Conservation (phyloP, 2,888 invertebrate species). For the Drosophila pullipes region DNA sequence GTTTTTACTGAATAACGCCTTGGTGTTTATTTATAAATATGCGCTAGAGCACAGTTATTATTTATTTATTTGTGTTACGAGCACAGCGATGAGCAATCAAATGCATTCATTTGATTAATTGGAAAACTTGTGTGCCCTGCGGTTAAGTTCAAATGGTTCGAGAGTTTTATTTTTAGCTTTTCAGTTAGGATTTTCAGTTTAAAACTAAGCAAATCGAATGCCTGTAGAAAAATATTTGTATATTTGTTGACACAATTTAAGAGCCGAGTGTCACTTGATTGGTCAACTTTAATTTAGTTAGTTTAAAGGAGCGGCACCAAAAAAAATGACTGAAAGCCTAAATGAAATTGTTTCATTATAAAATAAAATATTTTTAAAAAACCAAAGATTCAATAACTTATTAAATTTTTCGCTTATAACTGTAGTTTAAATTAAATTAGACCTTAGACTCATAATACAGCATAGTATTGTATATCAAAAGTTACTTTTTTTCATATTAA, state of each 20-base stretch:
- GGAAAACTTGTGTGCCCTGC: slow-evolving; percentile 48
- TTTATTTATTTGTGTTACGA: slow-evolving; percentile 47
- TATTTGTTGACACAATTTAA: slow-evolving; percentile 42
- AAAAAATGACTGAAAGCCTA: slow-evolving; percentile 73
- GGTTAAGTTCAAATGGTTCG: slow-evolving; percentile 42
- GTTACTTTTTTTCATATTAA: slow-evolving; percentile 58
- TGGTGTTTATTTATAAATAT: slow-evolving; percentile 7
- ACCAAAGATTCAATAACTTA: slow-evolving; percentile 37
- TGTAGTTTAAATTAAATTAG: slow-evolving; percentile 51
- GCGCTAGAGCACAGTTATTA: background rate
- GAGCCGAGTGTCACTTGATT: slow-evolving; percentile 24
- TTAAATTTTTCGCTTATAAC: slow-evolving; percentile 62
- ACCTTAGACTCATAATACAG: slow-evolving; percentile 39
- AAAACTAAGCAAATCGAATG: slow-evolving; percentile 72
- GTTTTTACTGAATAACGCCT: slow-evolving; percentile 39
- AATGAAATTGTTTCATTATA: slow-evolving; percentile 75
- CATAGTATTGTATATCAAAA: slow-evolving; percentile 54
- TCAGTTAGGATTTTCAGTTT: slow-evolving; percentile 22
- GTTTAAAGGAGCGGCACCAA: slow-evolving; percentile 54
- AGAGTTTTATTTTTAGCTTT: slow-evolving; percentile 18
- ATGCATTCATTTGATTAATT: slow-evolving; percentile 61
- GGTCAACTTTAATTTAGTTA: slow-evolving; percentile 51
- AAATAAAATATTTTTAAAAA: slow-evolving; percentile 33
- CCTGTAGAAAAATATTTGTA: slow-evolving; percentile 38
- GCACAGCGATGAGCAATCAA: slow-evolving; percentile 41